Evolutionary conservation across 2,888 invertebrate species (phyloP).

Genomic region (Pheosia tremula): DNA sequence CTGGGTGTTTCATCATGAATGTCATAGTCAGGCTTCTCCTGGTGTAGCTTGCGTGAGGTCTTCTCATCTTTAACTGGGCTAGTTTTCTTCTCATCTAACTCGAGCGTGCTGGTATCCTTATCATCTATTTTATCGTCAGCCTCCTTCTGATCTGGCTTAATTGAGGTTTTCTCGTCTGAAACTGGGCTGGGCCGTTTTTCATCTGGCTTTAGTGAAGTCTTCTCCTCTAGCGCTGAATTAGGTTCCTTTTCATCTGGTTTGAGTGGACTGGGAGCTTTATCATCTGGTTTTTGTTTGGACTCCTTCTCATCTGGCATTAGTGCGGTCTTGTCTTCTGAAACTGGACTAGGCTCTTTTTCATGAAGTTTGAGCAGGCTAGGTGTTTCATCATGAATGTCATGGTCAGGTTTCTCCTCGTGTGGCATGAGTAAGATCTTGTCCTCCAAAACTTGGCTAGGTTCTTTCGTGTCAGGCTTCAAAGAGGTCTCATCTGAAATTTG

Average conservation of each 20-base stretch:
- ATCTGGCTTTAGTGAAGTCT: not conserved
- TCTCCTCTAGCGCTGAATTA: conserved; percentile 1
- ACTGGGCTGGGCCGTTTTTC: conserved; percentile 12
- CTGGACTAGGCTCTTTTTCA: conserved; percentile 10
- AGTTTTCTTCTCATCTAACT: conserved; percentile 7
- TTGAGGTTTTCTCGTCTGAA: conserved; percentile 9
- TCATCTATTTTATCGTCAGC: conserved; percentile 9
- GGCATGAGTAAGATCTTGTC: conserved; percentile 3
- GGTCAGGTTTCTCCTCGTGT: not conserved
- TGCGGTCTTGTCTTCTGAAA: not conserved
- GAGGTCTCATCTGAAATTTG: conserved; percentile 9
- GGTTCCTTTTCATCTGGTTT: conserved; percentile 4
- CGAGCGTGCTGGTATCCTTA: not conserved
- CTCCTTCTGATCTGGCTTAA: conserved; percentile 7
- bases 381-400: too few relatives aligned
- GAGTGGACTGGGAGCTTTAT: not conserved
- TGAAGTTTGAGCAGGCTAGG: not conserved
- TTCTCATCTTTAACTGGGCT: conserved; percentile 2
- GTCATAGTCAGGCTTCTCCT: not conserved
- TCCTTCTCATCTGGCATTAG: conserved; percentile 2
- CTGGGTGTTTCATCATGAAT: not conserved
- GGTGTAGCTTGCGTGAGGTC: not conserved
- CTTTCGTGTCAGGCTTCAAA: conserved; percentile 6
- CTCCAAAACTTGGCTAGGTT: not conserved
- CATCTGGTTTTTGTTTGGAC: not conserved